phyloP scores from a whole-genome alignment of 2,113 vertebrate genomes.

The Gobio gobio region DNA sequence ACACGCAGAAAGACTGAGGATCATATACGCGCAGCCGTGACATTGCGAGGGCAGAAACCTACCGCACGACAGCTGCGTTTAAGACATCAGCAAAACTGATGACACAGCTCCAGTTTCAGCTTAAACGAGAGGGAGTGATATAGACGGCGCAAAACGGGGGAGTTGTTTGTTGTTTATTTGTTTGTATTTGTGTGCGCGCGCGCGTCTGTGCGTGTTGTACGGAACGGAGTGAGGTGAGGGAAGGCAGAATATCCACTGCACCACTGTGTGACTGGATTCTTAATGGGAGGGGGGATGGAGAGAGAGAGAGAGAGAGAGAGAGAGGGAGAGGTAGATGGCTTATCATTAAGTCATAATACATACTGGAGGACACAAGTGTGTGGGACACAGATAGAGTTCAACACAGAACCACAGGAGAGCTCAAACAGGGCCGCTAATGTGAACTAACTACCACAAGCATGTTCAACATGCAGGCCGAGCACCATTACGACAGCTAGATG shows the following conservation, averaged over 20 bases:
- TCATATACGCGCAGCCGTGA: not conserved
- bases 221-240: conserved; percentile 60
- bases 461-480: not conserved
- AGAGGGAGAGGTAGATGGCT: conserved; percentile 24
- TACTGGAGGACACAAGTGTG: conserved; percentile 28
- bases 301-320: conserved; percentile 25
- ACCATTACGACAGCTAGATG: not conserved
- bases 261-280: conserved; percentile 85
- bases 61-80: not conserved
- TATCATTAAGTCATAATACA: conserved; percentile 33
- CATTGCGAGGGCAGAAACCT: not conserved
- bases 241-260: conserved; percentile 82
- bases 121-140: not conserved
- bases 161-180: conserved; percentile 20
- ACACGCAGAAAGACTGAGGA: not conserved
- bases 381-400: conserved; percentile 19
- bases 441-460: conserved; percentile 3
- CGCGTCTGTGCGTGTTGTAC: conserved; percentile 50
- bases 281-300: conserved; percentile 66
- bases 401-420: not conserved
- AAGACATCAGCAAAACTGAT: not conserved
- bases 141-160: not conserved
- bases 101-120: not conserved
- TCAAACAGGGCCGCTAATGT: conserved; percentile 9
- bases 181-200: conserved; percentile 33